phyloP scores from a whole-genome alignment of 2,888 invertebrate genomes.

The Aphidius colemani region DNA sequence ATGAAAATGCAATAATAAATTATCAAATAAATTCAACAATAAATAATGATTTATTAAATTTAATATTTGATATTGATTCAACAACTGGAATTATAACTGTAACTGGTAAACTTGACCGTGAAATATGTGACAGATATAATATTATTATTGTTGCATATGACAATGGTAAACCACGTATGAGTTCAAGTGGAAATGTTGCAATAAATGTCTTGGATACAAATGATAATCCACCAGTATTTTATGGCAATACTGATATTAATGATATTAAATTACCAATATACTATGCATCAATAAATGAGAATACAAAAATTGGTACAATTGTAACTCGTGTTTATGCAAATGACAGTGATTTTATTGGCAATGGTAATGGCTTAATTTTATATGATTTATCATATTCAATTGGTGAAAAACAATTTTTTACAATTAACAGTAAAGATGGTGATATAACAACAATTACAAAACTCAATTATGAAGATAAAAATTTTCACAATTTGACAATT shows the following conservation, averaged over 20 bases:
- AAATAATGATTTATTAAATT: not conserved
- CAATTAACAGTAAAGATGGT: conserved; percentile 86
- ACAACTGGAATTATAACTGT: conserved; percentile 73
- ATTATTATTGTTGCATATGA: conserved; percentile 77
- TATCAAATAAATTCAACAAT: conserved; percentile 62
- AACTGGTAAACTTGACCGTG: conserved; percentile 78
- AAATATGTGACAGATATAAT: conserved; percentile 71
- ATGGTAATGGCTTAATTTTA: conserved; percentile 84
- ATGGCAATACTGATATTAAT: conserved; percentile 71
- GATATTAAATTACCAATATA: conserved; percentile 69
- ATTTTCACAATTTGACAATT: conserved; percentile 75
- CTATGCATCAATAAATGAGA: conserved; percentile 75
- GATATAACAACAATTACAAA: conserved; percentile 75
- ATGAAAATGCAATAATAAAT: conserved; percentile 77
- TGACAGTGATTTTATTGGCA: conserved; percentile 82
- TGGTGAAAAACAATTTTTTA: conserved; percentile 64
- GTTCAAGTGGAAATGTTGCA: conserved; percentile 77
- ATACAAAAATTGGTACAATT: conserved; percentile 74
- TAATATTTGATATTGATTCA: conserved; percentile 70
- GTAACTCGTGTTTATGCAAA: conserved; percentile 80
- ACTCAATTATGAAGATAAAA: conserved; percentile 73
- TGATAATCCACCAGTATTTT: conserved; percentile 81
- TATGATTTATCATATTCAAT: conserved; percentile 74
- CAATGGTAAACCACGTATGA: conserved; percentile 69
- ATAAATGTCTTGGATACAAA: conserved; percentile 82